Base-by-base conservation (phyloP, 2,888 invertebrate genomes). In the Diogma glabrata region DNA sequence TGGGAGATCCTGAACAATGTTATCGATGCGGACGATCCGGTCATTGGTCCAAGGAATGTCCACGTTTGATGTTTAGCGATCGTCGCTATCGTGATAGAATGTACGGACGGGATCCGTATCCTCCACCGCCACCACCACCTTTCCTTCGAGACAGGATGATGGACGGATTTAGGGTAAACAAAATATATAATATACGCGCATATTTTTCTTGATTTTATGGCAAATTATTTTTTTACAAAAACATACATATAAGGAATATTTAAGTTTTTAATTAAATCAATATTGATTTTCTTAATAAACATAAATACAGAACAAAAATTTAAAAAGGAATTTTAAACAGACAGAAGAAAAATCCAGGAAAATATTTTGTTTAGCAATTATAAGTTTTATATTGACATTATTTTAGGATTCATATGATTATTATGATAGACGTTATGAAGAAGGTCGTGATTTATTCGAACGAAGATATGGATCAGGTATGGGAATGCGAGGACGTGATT, bases 31-130 rank as follows among this genome's bases (percentile, higher is more conserved):
- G 93, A 60, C 84, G 89, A 68, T 88, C 89, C 67, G 94, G 93
- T 59, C 93, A 94, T 75, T 93, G 93, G 93, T 92, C 91, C 63
- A 92, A 91, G 79, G 92, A 93, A 74, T 93, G 92, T 75, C 91
- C 90, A 62, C 85, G 84, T 69, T 82, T 85, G 61, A 73, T 84
- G 72, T 86, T 84, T 66, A 84, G 86, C 57, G 84, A 85, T 72
- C 81, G 85, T 68, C 82, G 82, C 67, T 87, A 84, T 76, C 84
- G 88, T 74, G 88, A 88, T 74, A 83, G 87, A 67, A 85, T 86
- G 78, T 87, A 83, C 73, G 85, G 85, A 71, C 84, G 88, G 71
- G 87, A 88, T 73, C 87, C 88, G 63, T 89, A 89, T 75, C 89
- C 89, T 63, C 89, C 89, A 71, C 88, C 89, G 72, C 88, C 87